A percentile compares a stretch with the other conserved stretches of the same genome.
Conservation (phyloP, 1,140 invertebrate species). For the Adelges cooleyi region DNA sequence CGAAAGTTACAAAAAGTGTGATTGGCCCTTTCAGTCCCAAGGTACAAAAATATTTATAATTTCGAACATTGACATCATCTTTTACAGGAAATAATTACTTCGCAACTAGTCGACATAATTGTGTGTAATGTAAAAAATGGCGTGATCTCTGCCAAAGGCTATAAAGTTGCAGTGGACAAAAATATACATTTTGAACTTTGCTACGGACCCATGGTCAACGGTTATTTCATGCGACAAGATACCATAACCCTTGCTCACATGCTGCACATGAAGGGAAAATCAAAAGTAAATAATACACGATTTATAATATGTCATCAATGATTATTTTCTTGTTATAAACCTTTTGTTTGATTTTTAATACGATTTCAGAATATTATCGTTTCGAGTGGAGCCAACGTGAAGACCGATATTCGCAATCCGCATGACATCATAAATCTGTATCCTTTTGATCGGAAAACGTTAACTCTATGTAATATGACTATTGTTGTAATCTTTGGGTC, state of each 20-base stretch:
- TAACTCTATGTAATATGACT: no score
- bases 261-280: slow-evolving; percentile 15
- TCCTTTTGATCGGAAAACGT: slow-evolving; percentile 12
- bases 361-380: slow-evolving; percentile 9
- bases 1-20: no score
- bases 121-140: not conserved
- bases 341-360: not conserved
- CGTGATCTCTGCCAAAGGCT: not conserved
- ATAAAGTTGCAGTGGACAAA: not conserved
- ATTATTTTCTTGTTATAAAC: not conserved
- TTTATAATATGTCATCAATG: not conserved
- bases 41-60: no score
- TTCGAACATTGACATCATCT: no score
- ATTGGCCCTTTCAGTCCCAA: no score
- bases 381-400: not conserved
- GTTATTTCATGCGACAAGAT: not conserved
- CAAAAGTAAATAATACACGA: not conserved
- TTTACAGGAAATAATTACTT: not conserved
- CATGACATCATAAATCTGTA: slow-evolving; percentile 18
- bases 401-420: not conserved
- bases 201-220: not conserved
- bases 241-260: slow-evolving; percentile 5
- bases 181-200: slow-evolving; percentile 4
- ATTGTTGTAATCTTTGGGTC: no score
- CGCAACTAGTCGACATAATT: not conserved